Percentiles rank a stretch among this genome's conserved stretches.
These are phyloP conservation scores for Drosophila mulleri DNA, from an alignment of 2,888 invertebrate genomes.

Conservation along the genomic window DNA sequence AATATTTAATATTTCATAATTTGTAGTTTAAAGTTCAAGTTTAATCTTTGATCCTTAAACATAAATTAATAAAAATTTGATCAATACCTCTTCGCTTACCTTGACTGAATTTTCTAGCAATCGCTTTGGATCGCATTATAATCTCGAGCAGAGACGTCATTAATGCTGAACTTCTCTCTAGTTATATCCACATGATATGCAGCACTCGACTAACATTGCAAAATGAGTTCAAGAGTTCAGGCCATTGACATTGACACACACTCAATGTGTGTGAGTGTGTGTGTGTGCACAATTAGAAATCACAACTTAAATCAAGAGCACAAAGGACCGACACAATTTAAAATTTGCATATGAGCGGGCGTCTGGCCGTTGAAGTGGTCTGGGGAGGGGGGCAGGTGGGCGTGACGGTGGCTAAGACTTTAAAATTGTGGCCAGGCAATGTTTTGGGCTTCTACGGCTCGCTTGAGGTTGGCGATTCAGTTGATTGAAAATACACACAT, in stretches of 20 bases:
- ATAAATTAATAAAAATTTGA: neutral
- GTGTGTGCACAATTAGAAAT: conserved; percentile 59
- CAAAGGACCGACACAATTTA: conserved; percentile 60
- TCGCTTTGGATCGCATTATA: conserved; percentile 85
- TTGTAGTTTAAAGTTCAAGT: no score
- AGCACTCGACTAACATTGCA: conserved; percentile 14
- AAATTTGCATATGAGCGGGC: conserved; percentile 60
- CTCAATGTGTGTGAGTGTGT: conserved; percentile 5
- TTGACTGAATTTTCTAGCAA: conserved; percentile 84
- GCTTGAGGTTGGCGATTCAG: conserved; percentile 13
- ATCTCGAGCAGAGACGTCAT: conserved; percentile 82
- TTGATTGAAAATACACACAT: conserved; percentile 11
- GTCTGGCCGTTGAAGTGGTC: neutral
- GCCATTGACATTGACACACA: conserved; percentile 76
- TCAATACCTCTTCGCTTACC: conserved; percentile 67
- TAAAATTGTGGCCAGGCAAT: conserved; percentile 48
- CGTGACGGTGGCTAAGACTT: conserved; percentile 31
- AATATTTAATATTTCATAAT: no score
- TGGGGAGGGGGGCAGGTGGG: neutral
- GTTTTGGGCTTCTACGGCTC: conserved; percentile 24
- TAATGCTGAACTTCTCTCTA: conserved; percentile 44
- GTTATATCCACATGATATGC: conserved; percentile 35
- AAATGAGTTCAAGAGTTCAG: conserved; percentile 51
- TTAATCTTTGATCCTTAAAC: no score
- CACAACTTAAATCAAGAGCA: conserved; percentile 68